These are phyloP conservation scores for Lepidotrigona ventralis DNA, from an alignment of 1,140 invertebrate genomes.

Conservation along the genomic window DNA sequence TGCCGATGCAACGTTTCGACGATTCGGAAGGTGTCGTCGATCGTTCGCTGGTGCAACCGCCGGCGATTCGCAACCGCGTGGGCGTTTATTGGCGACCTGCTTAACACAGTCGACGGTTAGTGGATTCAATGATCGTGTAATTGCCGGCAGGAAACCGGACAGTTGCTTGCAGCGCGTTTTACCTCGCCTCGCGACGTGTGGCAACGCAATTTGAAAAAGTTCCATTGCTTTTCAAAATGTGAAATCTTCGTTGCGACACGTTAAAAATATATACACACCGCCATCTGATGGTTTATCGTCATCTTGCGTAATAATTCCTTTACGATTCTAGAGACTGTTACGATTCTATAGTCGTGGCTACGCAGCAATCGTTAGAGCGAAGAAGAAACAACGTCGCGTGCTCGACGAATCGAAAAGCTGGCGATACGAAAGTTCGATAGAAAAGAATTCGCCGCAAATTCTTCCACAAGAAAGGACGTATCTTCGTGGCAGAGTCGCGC, in stretches of 20 bases:
- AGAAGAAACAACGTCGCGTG: not conserved
- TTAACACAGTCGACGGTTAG: slow-evolving; percentile 64
- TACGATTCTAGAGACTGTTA: too few species aligned
- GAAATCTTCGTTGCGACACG: not conserved
- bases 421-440: not conserved
- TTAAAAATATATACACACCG: too few species aligned
- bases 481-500: slow-evolving; percentile 42
- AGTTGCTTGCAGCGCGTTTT: slow-evolving; percentile 35
- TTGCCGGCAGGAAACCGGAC: slow-evolving; percentile 58
- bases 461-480: slow-evolving; percentile 7
- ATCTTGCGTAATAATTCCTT: too few species aligned
- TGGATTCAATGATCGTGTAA: slow-evolving; percentile 66
- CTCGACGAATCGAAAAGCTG: not conserved
- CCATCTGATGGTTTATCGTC: too few species aligned
- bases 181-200: slow-evolving; percentile 7
- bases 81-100: slow-evolving; percentile 65
- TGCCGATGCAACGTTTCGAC: not conserved
- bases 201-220: slow-evolving; percentile 20
- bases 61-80: slow-evolving; percentile 54
- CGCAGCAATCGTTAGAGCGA: not conserved
- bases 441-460: slow-evolving; percentile 36
- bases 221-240: not conserved
- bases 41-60: slow-evolving; percentile 34
- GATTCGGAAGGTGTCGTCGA: slow-evolving; percentile 43
- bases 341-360: too few species aligned